Evolutionary conservation across 2,797 vertebrate genomes (phyloP), one percentile per base, ranked within the genome.

Genomic region (Oophaga sylvatica): DNA sequence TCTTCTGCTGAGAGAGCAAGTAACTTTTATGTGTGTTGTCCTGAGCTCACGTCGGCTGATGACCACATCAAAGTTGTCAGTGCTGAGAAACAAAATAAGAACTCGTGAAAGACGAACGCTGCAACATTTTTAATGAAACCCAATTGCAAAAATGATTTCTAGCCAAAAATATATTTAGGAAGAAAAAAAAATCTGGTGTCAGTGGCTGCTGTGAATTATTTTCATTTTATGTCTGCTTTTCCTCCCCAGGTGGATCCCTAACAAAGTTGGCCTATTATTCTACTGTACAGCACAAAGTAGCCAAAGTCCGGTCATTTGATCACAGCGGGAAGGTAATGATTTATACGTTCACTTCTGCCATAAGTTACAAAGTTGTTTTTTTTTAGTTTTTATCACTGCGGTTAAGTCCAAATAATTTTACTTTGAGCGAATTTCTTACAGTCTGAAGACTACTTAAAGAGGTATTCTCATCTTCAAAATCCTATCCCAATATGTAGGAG

Each of bases 231-330:
- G 48, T 81, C 81, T 79, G 90, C 79, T 79, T 90, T 88, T 90
- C 70, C 17, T 86, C 89, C 70, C 91, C 93, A 99, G 98, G 98
- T 87, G 98, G 98, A 0, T 99, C 98, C 1, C 94, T 99, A 90
- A 98, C 98, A 65, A 99, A 99, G 91, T 93, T 99, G 87, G 98
- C 98, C 26, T 99, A 99, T 94, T 99, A 99, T 89, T 99, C 98
- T n/a, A 99, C 98, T 0, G 98, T 99, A 0, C 98, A 99, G 90
- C 98, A 99, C 91, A 99, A 99, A 94, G 98, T 99, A 89, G 98
- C 98, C 90, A 97, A 96, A 95, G 98, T 99, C n/a, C 94, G 97
- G 87, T 99, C 98, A 35, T 99, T 99, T 89, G 98, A 99, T 95
- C 96, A 97, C 92, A 93, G 96, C 0, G 92, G 96, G 77, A 97